Evolutionary conservation across 2,797 vertebrate species (phyloP).

Genomic region (Champsocephalus gunnari): DNA sequence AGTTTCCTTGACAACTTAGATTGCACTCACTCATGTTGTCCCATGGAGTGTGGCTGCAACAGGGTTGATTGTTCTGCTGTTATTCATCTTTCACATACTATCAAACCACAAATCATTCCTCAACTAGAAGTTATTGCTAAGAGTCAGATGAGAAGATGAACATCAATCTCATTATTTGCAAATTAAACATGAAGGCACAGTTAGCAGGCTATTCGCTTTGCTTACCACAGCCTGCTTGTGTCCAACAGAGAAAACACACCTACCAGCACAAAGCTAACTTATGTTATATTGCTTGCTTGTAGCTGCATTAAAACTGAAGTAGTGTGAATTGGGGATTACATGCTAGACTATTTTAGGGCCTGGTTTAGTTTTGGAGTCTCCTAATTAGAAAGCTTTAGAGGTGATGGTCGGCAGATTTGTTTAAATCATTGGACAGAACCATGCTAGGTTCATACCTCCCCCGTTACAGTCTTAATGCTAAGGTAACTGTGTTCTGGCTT

Average conservation of each 20-base stretch:
- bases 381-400: not conserved
- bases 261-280: not conserved
- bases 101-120: slow-evolving; percentile 1
- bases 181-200: not conserved
- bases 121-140: not conserved
- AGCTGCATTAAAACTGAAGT: not conserved
- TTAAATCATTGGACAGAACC: slow-evolving; percentile 10
- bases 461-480: slow-evolving; percentile 10
- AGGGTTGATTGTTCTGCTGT: slow-evolving; percentile 19
- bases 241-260: not conserved
- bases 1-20: slow-evolving; percentile 24
- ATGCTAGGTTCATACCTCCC: not conserved
- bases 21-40: slow-evolving; percentile 8
- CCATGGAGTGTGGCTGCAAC: slow-evolving; percentile 22
- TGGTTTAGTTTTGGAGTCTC: not conserved
- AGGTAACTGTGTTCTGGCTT: slow-evolving; percentile 7
- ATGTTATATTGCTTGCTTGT: not conserved
- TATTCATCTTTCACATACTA: slow-evolving; percentile 22
- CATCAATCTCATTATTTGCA: slow-evolving; percentile 1
- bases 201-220: not conserved
- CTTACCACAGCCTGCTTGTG: not conserved
- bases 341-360: not conserved
- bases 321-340: not conserved
- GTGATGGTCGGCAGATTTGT: not conserved
- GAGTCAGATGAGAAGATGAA: slow-evolving; percentile 4